Evolutionary conservation across 2,113 vertebrate species (phyloP), one percentile per base, ranked within the genome.

Genomic region (Pelodiscus sinensis): DNA sequence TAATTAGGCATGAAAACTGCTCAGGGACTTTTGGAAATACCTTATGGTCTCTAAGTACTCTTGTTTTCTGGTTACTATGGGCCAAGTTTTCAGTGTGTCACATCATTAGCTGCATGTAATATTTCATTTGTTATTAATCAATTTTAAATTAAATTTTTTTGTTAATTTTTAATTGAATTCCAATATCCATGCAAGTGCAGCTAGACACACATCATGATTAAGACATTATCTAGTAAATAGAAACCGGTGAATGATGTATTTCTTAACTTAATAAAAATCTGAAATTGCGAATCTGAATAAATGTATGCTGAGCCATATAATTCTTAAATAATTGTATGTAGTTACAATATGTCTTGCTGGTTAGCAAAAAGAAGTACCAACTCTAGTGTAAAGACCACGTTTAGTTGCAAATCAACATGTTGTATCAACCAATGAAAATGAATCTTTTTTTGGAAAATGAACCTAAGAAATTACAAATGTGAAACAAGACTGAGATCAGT

Each of bases 261-360:
- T 1, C 21, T 89, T 88, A 84, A 4, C 89, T 19, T 21, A 71
- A 9, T n/a, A 85, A 90, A 95, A 94, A 82, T 80, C 35, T 19
- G 85, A 44, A 51, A n/a, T n/a, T 25, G 62, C 80, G 51, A 19
- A 82, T 92, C 68, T 0, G 0, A 54, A 51, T 88, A n/a, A 65
- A 86, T 52, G 15, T 29, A 4, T 50, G 35, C 35, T 73, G n/a
- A 81, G 12, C 9, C 84, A 0, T 5, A 0, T 68, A n/a, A 75
- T 25, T 82, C 57, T 92, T 13, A 73, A 44, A 25, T 94, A 21
- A 5, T 5, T 90, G 1, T 77, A 88, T 38, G 56, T 84, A 88
- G 19, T 12, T 27, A 3, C 4, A 50, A 5, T 38, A 15, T 31
- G 8, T 84, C 31, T 13, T 81, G n/a, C 73, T 0, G 0, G 21